Conservation (phyloP, 2,797 vertebrate genomes). For the Phataginus tricuspis region DNA sequence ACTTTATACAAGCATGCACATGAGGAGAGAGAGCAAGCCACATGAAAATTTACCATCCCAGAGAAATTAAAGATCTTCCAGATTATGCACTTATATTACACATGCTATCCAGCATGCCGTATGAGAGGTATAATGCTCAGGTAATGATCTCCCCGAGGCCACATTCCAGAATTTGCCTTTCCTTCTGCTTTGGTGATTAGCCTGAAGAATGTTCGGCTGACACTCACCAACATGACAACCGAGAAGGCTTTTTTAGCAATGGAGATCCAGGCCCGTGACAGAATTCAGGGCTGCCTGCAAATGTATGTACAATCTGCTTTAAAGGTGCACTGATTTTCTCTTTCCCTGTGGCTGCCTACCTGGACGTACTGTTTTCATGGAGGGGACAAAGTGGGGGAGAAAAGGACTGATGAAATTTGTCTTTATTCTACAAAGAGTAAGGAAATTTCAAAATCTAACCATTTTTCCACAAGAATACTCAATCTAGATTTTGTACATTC, state of each 20-base stretch:
- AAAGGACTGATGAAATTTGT: not conserved
- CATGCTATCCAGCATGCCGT: not conserved
- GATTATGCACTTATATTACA: not conserved
- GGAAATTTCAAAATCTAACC: not conserved
- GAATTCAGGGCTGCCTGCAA: not conserved
- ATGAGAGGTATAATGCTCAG: not conserved
- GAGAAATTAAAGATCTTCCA: conserved; percentile 32
- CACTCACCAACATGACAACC: not conserved
- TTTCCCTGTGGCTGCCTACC: not conserved
- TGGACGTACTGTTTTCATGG: not conserved
- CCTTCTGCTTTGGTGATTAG: conserved; percentile 12
- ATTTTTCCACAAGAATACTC: not conserved
- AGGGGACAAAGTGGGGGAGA: not conserved
- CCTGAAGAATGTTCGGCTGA: conserved; percentile 9
- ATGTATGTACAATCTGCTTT: not conserved
- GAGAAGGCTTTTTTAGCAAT: not conserved
- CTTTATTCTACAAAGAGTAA: conserved; percentile 38
- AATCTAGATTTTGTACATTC: not conserved
- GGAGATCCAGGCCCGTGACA: not conserved
- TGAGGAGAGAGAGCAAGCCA: not conserved
- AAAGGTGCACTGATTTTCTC: not conserved
- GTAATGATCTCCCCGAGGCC: not conserved
- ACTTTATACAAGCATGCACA: not conserved
- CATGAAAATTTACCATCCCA: not conserved
- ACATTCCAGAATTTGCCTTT: conserved; percentile 37